A percentile compares a stretch with the other conserved stretches of the same genome.
Conservation (phyloP, 2,888 invertebrate genomes). For the Isoperla grammatica region DNA sequence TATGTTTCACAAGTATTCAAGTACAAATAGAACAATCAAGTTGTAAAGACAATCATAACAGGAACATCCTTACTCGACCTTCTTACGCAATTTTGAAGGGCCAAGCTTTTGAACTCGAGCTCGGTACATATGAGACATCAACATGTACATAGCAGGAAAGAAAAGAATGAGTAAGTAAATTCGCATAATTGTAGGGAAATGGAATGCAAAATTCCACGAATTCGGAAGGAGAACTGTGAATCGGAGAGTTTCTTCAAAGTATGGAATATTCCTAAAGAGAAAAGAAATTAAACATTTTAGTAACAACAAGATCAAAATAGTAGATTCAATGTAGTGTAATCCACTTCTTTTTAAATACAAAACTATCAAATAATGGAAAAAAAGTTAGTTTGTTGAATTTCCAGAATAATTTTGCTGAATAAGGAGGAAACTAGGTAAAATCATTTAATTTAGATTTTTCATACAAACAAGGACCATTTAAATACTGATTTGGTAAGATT, state of each 20-base stretch:
- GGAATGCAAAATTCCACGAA: conserved; percentile 76
- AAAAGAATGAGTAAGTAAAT: conserved; percentile 70
- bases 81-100: conserved; percentile 29
- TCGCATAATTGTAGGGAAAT: conserved; percentile 73
- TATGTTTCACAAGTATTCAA: too few relatives aligned
- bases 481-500: too few relatives aligned
- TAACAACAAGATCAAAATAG: too few relatives aligned
- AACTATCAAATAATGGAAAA: too few relatives aligned
- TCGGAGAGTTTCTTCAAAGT: conserved; percentile 75
- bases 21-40: too few relatives aligned
- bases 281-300: conserved; percentile 1
- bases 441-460: too few relatives aligned
- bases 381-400: too few relatives aligned
- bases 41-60: too few relatives aligned
- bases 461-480: too few relatives aligned
- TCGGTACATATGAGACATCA: conserved; percentile 82
- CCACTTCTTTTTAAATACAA: neutral
- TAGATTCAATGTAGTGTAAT: neutral
- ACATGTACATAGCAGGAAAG: conserved; percentile 66
- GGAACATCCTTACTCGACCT: conserved; percentile 14
- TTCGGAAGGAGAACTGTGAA: conserved; percentile 79
- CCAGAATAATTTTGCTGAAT: too few relatives aligned
- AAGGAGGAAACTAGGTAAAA: too few relatives aligned
- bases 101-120: conserved; percentile 63
- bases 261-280: conserved; percentile 71